A percentile compares a stretch with the other conserved stretches of the same genome.
Evolutionary conservation across 2,113 vertebrate genomes (phyloP).

Genomic region (cat (Felis catus)): DNA sequence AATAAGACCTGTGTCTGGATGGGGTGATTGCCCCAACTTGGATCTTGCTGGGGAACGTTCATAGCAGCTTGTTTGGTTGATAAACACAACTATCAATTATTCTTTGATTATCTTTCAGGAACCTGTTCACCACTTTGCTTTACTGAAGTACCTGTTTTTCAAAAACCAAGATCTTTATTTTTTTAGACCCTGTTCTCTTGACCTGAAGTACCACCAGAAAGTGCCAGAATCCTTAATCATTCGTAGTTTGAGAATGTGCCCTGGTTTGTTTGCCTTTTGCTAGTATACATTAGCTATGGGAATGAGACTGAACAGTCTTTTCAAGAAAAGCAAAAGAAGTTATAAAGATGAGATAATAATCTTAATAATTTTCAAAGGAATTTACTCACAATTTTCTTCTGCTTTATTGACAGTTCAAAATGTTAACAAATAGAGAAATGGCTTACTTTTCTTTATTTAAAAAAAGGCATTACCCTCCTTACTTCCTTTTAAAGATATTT

Average conservation of each 20-base stretch:
- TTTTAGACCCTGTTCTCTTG: background rate
- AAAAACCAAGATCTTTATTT: background rate
- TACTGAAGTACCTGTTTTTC: background rate
- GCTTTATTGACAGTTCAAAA: background rate
- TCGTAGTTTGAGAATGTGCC: background rate
- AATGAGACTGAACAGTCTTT: background rate
- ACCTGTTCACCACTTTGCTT: background rate
- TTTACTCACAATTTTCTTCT: background rate
- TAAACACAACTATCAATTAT: background rate
- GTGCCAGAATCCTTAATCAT: background rate
- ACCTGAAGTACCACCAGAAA: background rate
- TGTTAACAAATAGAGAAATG: background rate
- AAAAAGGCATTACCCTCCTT: background rate
- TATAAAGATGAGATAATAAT: background rate
- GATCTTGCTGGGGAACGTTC: background rate
- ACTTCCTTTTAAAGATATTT: background rate
- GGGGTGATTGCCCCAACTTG: background rate
- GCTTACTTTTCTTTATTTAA: conserved; percentile 12
- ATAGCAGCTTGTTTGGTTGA: background rate
- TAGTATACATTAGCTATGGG: background rate
- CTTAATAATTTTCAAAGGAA: background rate
- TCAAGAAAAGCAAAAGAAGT: background rate
- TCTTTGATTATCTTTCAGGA: background rate
- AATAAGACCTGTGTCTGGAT: background rate
- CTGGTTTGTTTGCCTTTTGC: background rate